Percentiles rank a stretch among this genome's conserved stretches.
Evolutionary conservation across 2,888 invertebrate species (phyloP).

Genomic region (Athripsodes cinereus): DNA sequence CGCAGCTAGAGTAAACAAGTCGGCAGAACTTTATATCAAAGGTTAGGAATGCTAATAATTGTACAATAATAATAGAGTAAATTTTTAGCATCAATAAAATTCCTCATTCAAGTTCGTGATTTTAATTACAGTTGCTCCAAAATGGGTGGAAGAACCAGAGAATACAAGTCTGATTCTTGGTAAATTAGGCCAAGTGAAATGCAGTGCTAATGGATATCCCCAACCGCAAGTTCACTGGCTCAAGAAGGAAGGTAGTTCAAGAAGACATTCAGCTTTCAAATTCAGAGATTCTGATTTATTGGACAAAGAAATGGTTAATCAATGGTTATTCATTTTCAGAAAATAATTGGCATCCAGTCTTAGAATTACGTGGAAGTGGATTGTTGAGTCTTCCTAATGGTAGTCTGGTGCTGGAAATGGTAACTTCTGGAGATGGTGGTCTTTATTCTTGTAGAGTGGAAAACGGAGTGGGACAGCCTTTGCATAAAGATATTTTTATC

Average conservation of each 20-base stretch:
- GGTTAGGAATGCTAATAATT: too few species aligned
- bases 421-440: constrained; percentile 44
- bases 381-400: constrained; percentile 46
- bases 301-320: neutral
- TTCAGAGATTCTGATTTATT: too few species aligned
- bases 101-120: too few species aligned
- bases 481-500: constrained; percentile 46
- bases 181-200: constrained; percentile 63
- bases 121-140: constrained; percentile 63
- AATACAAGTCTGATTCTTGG: constrained; percentile 71
- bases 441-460: constrained; percentile 48
- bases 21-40: constrained; percentile 67
- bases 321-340: constrained; percentile 28
- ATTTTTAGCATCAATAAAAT: neutral
- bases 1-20: constrained; percentile 64
- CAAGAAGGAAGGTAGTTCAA: constrained; percentile 58
- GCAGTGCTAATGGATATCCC: constrained; percentile 76
- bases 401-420: constrained; percentile 45
- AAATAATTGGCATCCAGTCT: constrained; percentile 44
- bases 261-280: neutral
- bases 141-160: constrained; percentile 67
- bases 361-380: constrained; percentile 46
- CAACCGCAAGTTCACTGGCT: constrained; percentile 70
- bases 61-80: too few species aligned
- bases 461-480: constrained; percentile 44